Percentiles rank a stretch among this genome's conserved stretches.
Conservation (phyloP, 2,888 invertebrate species). For the Phortica okadai region DNA sequence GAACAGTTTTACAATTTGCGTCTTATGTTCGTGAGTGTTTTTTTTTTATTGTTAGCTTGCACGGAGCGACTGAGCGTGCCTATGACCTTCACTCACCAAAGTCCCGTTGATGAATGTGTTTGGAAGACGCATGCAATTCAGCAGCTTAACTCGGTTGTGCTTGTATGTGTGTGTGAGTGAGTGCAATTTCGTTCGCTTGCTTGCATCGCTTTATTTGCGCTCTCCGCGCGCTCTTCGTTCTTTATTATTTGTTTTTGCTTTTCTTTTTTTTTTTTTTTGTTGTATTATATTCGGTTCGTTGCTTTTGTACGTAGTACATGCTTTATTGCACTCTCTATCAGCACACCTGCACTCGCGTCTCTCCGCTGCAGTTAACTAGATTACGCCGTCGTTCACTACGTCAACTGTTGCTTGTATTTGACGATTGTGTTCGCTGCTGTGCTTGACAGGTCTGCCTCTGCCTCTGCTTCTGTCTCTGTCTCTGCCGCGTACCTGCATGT, state of each 20-base stretch:
- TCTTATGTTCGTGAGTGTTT: not conserved
- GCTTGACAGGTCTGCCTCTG: not conserved
- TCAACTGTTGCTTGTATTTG: not conserved
- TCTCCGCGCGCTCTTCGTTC: not conserved
- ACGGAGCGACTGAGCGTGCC: constrained; percentile 39
- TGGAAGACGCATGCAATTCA: constrained; percentile 9
- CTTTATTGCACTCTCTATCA: not conserved
- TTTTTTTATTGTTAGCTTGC: not conserved
- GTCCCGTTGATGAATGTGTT: constrained; percentile 53
- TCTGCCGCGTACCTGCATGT: too few relatives aligned
- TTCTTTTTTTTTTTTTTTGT: not conserved
- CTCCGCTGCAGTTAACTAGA: not conserved
- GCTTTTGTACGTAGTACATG: not conserved
- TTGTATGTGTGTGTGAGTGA: constrained; percentile 46
- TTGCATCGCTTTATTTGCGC: constrained; percentile 1
- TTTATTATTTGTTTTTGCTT: constrained; percentile 1
- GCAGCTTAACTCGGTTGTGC: constrained; percentile 37
- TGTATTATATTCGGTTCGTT: not conserved
- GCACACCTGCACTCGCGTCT: not conserved
- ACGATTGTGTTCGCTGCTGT: not conserved
- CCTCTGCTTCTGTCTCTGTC: too few relatives aligned
- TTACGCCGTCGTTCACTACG: not conserved
- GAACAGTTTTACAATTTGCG: not conserved
- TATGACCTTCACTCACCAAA: constrained; percentile 46
- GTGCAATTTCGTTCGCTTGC: constrained; percentile 16